A percentile compares a stretch with the other conserved stretches of the same genome.
phyloP scores from a whole-genome alignment of 64 coral and sea anemone species.

The Hydrozoanthus tunicans region DNA sequence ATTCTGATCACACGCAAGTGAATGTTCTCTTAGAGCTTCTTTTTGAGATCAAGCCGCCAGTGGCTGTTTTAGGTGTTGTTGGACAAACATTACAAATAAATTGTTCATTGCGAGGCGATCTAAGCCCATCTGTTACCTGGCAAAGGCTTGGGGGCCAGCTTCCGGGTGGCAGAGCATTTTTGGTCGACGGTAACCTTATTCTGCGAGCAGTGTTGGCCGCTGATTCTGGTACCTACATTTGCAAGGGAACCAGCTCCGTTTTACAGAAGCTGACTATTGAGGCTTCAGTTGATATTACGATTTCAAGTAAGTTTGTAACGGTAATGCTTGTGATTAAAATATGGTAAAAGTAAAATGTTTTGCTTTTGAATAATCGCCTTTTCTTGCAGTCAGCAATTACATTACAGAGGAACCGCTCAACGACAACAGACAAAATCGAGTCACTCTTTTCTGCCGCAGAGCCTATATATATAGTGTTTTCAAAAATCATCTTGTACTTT shows the following conservation, averaged over 20 bases:
- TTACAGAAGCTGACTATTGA: neutral
- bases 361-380: no score
- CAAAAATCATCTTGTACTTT: no score
- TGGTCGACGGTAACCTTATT: neutral
- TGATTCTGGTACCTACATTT: constrained; percentile 41
- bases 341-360: no score
- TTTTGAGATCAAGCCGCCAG: constrained; percentile 25
- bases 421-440: no score
- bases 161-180: neutral
- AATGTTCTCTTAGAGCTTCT: neutral
- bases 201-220: neutral
- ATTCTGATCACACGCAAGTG: neutral
- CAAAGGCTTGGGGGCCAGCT: neutral
- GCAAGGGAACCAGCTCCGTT: constrained; percentile 13
- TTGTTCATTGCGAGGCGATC: constrained; percentile 22
- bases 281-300: neutral
- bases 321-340: no score
- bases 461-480: no score
- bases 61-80: neutral
- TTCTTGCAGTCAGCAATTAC: no score
- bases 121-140: constrained; percentile 36
- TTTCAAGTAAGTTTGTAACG: no score
- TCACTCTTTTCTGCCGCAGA: no score
- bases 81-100: constrained; percentile 9
- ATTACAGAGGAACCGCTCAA: no score